Evolutionary conservation across 2,888 invertebrate species (phyloP).

Genomic region (Choristoneura rosaceana): DNA sequence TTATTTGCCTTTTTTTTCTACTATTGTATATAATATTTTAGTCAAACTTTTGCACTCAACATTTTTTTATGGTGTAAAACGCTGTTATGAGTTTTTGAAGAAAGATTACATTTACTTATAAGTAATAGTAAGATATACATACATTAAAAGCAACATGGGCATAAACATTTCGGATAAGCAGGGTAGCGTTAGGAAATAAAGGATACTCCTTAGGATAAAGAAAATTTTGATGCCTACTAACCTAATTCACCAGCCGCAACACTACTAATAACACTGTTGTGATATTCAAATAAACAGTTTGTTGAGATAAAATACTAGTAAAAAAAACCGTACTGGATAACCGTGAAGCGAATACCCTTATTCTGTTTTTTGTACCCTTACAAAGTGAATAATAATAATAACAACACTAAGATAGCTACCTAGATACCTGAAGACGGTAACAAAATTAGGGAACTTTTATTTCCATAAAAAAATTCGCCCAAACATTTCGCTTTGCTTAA

Average conservation of each 20-base stretch:
- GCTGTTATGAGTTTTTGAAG: neutral
- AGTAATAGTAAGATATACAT: neutral
- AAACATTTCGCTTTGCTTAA: neutral
- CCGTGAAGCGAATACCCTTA: neutral
- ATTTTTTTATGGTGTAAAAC: neutral
- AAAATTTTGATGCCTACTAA: slow-evolving; percentile 19
- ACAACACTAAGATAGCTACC: too few species aligned
- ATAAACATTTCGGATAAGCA: slow-evolving; percentile 11
- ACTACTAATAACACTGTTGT: neutral
- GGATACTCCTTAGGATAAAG: slow-evolving; percentile 36
- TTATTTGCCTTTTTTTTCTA: too few species aligned
- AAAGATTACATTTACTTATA: neutral
- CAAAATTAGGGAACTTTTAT: neutral
- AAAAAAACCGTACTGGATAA: neutral
- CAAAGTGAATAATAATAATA: neutral
- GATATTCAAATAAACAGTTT: neutral
- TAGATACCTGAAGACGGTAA: neutral
- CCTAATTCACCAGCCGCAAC: slow-evolving; percentile 5
- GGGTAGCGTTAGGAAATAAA: slow-evolving; percentile 15
- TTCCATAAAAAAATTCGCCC: too few species aligned
- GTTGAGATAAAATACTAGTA: neutral
- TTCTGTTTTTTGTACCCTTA: too few species aligned
- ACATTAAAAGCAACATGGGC: slow-evolving; percentile 24
- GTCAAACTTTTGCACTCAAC: too few species aligned
- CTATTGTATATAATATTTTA: too few species aligned